phyloP scores from a whole-genome alignment of 2,113 vertebrate genomes.

The Oreocharis arfaki region DNA sequence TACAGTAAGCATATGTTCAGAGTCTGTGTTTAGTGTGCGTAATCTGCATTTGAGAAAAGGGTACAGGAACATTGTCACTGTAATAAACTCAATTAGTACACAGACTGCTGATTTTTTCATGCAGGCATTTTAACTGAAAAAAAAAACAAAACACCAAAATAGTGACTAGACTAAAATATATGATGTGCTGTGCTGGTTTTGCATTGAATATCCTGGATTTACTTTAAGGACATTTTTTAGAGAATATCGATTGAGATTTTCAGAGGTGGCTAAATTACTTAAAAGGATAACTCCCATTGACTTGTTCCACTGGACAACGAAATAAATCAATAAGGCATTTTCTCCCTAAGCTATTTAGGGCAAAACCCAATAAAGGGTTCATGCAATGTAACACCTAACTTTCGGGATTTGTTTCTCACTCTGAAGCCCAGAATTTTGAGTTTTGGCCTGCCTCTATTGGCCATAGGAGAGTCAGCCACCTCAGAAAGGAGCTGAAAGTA shows the following conservation, averaged over 20 bases:
- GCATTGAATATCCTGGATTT: constrained; percentile 2
- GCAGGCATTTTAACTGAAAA: not conserved
- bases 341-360: not conserved
- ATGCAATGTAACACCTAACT: not conserved
- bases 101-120: not conserved
- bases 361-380: not conserved
- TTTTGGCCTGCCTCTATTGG: not conserved
- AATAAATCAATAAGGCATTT: not conserved
- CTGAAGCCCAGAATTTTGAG: not conserved
- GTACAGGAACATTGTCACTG: not conserved
- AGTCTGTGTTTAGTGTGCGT: not conserved
- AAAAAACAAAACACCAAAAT: not conserved
- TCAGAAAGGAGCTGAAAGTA: not conserved
- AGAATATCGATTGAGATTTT: constrained; percentile 1
- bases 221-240: not conserved
- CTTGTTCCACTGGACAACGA: not conserved
- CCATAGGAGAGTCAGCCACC: not conserved
- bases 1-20: not conserved
- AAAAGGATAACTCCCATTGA: constrained; percentile 10
- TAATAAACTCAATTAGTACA: not conserved
- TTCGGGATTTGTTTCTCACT: not conserved
- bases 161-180: not conserved
- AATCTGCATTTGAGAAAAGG: not conserved
- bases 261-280: constrained; percentile 6
- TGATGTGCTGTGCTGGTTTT: not conserved